Base-by-base conservation (phyloP, 64 coral and sea anemone genomes). In the Montipora cactus region DNA sequence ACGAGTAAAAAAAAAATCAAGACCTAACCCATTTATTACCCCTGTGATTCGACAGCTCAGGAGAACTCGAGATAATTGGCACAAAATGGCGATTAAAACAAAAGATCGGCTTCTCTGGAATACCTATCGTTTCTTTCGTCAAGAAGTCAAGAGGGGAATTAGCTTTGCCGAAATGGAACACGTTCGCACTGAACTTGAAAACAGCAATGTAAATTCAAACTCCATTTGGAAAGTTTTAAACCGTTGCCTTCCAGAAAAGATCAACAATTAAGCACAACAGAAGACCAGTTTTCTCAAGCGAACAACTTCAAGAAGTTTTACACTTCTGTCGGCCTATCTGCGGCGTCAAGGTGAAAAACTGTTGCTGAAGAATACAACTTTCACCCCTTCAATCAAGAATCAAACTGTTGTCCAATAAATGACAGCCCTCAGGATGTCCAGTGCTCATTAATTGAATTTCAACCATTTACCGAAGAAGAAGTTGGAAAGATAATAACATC, bases 281-380 rank as follows among this genome's bases (percentile, higher is more conserved):
- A 95, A 91, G 81, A 95, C 62, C 82, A 89, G 19, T 19, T 52
- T 37, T 61, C 83, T 77, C 89, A 91, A 88, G 89, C 94, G 0
- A 95, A 92, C 75, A 91, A 76, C 75, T 95, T 81, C 80, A 91
- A 95, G 44, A 68, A 95, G 18, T 95, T 47, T 76, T 92, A 95
- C 51, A 59, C 78, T 21, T 95, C 83, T 44, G 94, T 95, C 37
- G 94, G 94, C 5, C n/a, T 87, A 62, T 71, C 48, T 22, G 55
- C 94, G 7, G 47, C 89, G 18, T 89, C 52, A 25, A 95, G 87
- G 78, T 47, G 81, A 5, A 90, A 95, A 68, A 47, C 1, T 6
- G 37, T 95, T 79, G 78, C 89, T 52, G 81, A 91, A 75, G 76
- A 91, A 74, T 74, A 95, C 66, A 21, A 45, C 44, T 59, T 90